These are phyloP conservation scores for Cheirogaleus medius DNA, from an alignment of 2,113 vertebrate genomes.

Conservation along the genomic window DNA sequence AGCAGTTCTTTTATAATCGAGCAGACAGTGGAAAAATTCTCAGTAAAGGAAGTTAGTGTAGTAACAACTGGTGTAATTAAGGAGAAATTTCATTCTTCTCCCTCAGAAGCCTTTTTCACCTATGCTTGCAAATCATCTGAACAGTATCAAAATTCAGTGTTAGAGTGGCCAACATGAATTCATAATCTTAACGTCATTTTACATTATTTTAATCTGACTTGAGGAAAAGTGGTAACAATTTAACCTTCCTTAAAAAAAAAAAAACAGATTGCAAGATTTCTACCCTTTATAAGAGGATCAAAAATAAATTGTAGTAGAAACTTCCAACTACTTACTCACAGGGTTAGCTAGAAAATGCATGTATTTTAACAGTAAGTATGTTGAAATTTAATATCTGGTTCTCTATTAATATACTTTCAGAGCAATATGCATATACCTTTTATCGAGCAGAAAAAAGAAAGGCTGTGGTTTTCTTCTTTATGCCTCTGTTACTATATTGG, in stretches of 20 bases:
- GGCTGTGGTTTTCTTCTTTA: not conserved
- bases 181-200: conserved; percentile 45
- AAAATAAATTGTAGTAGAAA: not conserved
- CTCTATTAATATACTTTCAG: not conserved
- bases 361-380: not conserved
- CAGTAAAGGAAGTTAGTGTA: not conserved
- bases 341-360: not conserved
- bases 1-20: conserved; percentile 49
- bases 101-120: not conserved
- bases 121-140: not conserved
- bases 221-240: conserved; percentile 11
- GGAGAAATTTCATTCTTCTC: not conserved
- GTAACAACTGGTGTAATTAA: not conserved
- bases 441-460: not conserved
- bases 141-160: not conserved
- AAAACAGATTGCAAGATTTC: not conserved
- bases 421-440: not conserved
- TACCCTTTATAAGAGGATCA: not conserved
- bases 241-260: not conserved
- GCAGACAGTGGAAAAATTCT: not conserved
- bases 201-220: conserved; percentile 24
- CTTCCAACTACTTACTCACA: not conserved
- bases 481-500: not conserved
- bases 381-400: conserved; percentile 17
- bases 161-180: not conserved